Evolutionary conservation across 1,140 invertebrate genomes (phyloP), one percentile per base, ranked within the genome.

Genomic region (Hesperophylax magnus): DNA sequence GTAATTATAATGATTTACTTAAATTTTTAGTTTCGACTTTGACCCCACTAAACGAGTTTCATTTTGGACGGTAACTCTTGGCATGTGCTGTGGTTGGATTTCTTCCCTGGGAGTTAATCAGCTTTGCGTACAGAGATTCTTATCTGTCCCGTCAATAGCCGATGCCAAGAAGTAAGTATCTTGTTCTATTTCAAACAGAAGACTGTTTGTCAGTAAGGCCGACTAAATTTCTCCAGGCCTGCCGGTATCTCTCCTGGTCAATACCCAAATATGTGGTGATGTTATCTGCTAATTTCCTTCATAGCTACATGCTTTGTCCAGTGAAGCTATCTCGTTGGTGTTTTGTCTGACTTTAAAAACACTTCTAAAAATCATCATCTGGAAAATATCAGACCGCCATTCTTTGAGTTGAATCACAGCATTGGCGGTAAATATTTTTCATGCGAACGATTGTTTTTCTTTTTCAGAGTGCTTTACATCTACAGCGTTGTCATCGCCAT

Each of bases 71-170:
- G 86, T 93, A 8, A 85, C 89, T 0, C 84, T 94, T 78, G 93
- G 93, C 1, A 90, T 91, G 15, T 89, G 88, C 34, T 89, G 92
- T 79, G 90, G 89, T 9, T 94, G 91, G 91, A 85, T 93, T 54
- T 86, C 91, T 22, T 88, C 91, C 14, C 90, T 91, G 83, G 91
- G 90, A 9, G 89, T 92, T 3, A 93, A 92, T 85, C 93, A 94
- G 82, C 85, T 85, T 15, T 91, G 92, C 84, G 89, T 93, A 5
- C 93, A 94, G 85, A 88, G 93, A 77, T 93, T 92, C 76, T 86
- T 93, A 7, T 89, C 92, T 11, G 88, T 92, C 9, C 88, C 91
- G 17, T 89, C 89, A 5, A 85, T 92, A 3, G 86, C 84, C 60
- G 84, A 90, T 79, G 91, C 91, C 17, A 90, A 90, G 85, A 86